These are phyloP conservation scores for Pandemis heparana DNA, from an alignment of 2,888 invertebrate genomes.

Conservation along the genomic window DNA sequence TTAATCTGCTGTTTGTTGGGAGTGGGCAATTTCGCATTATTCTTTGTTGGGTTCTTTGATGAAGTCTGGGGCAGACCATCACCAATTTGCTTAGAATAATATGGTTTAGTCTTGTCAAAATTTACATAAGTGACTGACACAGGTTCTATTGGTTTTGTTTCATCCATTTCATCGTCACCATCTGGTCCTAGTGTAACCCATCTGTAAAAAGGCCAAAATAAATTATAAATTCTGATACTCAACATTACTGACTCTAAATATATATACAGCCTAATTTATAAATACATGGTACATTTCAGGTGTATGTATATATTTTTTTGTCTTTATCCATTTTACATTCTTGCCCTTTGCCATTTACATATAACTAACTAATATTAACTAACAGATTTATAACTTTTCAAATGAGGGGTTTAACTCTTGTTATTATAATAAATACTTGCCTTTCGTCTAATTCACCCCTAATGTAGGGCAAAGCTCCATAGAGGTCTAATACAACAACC, in stretches of 20 bases:
- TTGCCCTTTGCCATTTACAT: too few species aligned
- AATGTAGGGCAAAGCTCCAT: slow-evolving; percentile 87
- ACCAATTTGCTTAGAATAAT: slow-evolving; percentile 60
- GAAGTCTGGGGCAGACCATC: slow-evolving; percentile 57
- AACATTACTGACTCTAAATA: neutral
- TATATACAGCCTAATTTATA: too few species aligned
- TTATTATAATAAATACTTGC: slow-evolving; percentile 53
- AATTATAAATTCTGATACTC: neutral
- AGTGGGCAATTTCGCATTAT: slow-evolving; percentile 43
- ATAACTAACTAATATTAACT: too few species aligned
- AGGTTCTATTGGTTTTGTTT: slow-evolving; percentile 54
- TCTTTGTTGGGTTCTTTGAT: slow-evolving; percentile 48
- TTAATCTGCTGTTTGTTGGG: slow-evolving; percentile 51
- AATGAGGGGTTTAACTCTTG: too few species aligned
- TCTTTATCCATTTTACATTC: too few species aligned
- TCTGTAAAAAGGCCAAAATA: slow-evolving; percentile 52
- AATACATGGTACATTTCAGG: too few species aligned
- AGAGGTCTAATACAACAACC: slow-evolving; percentile 85
- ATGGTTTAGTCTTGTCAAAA: slow-evolving; percentile 77
- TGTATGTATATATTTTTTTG: too few species aligned
- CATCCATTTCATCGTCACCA: slow-evolving; percentile 63
- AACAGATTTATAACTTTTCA: too few species aligned
- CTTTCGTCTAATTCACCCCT: slow-evolving; percentile 85
- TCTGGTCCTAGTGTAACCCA: slow-evolving; percentile 62
- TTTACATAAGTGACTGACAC: slow-evolving; percentile 72